phyloP scores from a whole-genome alignment of 2,797 vertebrate genomes.

The Gymnothorax reevesii region DNA sequence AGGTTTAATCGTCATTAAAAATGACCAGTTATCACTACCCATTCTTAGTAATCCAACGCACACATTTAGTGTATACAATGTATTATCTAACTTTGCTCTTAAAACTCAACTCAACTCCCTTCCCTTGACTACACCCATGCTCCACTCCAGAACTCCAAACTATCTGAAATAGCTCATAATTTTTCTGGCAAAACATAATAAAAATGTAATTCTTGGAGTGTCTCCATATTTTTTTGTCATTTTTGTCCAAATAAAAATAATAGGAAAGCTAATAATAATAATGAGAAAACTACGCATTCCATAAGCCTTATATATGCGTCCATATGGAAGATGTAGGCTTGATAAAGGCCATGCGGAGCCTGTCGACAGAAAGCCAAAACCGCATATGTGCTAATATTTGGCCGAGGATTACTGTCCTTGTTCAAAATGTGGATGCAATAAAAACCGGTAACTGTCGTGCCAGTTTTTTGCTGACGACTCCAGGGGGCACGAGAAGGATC shows the following conservation, averaged over 20 bases:
- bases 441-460: not conserved
- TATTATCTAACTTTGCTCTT: too few species aligned
- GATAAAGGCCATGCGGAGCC: not conserved
- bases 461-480: not conserved
- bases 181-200: not conserved
- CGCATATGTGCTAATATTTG: conserved; percentile 1
- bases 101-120: not conserved
- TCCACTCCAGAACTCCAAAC: not conserved
- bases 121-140: not conserved
- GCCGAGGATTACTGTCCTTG: not conserved
- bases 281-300: not conserved
- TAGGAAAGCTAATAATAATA: not conserved
- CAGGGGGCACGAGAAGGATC: not conserved
- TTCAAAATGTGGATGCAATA: not conserved
- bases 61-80: too few species aligned
- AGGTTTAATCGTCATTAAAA: too few species aligned
- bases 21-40: too few species aligned
- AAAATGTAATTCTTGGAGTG: not conserved
- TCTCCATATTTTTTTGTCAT: not conserved
- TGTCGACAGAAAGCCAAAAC: not conserved
- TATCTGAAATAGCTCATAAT: not conserved
- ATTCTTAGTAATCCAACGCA: too few species aligned
- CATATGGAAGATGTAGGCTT: not conserved
- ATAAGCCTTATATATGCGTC: not conserved
- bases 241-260: not conserved